Evolutionary conservation across 2,888 invertebrate species (phyloP), one percentile per base, ranked within the genome.

Genomic region (Linnaemya tessellans): DNA sequence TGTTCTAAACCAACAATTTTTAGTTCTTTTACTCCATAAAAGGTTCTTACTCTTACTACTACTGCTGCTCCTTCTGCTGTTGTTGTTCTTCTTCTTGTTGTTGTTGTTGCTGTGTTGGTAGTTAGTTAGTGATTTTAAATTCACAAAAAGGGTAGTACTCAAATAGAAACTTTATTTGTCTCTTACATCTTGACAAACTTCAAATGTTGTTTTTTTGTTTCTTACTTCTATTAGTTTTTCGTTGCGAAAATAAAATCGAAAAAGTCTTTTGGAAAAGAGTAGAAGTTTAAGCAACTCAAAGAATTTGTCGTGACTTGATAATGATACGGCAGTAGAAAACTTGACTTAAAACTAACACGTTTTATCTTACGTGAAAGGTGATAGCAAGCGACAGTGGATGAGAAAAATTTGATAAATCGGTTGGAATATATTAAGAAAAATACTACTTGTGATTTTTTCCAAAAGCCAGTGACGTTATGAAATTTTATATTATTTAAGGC

Each of bases 231-330:
- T 67, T 51, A 41, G 41, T 22, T 68, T 62, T 56, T 54, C 49
- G 18, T 60, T 51, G 22, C 51, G 18, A 20, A 68, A 70, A 71
- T 60, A 71, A 67, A 77, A 71, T 68, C 49, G 49, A 75, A 80
- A 65, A 75, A 54, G 41, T 62, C 22, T 49, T 22, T 10, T 25
- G 25, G 25, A 60, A 79, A 30, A 51, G 43, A 78, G 56, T 82
- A 46, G 67, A 80, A 80, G 79, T 79, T 83, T 78, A 70, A 46
- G 70, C 25, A 81, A 73, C 80, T 80, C 51, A 30, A 74, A 88
- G 90, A 91, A 91, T 90, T 90, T 90, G 90, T 90, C 90, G 90
- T 90, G 90, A 90, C 90, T 90, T 90, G 91, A 90, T 90, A 90
- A 90, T 90, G 91, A 91, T 89, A 90, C 81, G 75, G 43, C 49